Percentiles rank a stretch among this genome's conserved stretches.
These are phyloP conservation scores for Petromus typicus DNA, from an alignment of 2,113 vertebrate species.

Conservation along the genomic window DNA sequence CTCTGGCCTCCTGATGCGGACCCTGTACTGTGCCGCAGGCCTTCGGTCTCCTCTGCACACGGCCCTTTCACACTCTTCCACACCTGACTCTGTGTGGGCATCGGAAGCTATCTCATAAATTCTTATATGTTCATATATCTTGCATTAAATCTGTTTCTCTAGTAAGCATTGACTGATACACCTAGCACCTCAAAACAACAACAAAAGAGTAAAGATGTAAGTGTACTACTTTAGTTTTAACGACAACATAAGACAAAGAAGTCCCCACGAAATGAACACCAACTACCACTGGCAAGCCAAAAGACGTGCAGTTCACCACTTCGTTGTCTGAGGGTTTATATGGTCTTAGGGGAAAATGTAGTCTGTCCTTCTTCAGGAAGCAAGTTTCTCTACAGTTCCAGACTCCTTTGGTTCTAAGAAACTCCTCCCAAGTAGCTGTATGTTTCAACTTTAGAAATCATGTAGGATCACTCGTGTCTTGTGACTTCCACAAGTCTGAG, in stretches of 20 bases:
- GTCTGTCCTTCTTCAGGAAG: not conserved
- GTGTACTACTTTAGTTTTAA: not conserved
- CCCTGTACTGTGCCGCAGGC: not conserved
- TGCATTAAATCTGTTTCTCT: not conserved
- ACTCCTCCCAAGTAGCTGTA: not conserved
- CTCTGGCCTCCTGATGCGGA: accelerated
- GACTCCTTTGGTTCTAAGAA: not conserved
- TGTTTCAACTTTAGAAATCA: not conserved
- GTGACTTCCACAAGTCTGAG: not conserved
- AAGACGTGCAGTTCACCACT: not conserved
- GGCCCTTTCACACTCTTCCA: not conserved
- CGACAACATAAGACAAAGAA: not conserved
- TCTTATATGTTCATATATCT: not conserved
- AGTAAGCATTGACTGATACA: not conserved
- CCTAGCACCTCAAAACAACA: not conserved
- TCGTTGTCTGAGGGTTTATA: not conserved
- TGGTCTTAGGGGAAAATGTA: not conserved
- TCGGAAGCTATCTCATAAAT: not conserved
- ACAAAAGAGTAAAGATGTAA: not conserved
- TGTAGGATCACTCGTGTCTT: not conserved
- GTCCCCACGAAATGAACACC: not conserved
- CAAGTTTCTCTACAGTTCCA: not conserved
- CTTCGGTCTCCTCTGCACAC: not conserved
- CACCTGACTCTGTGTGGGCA: not conserved
- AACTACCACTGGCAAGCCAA: not conserved